Percentiles rank a stretch among this genome's conserved stretches.
These are phyloP conservation scores for Acanthochromis polyacanthus DNA, from an alignment of 2,113 vertebrate genomes.

Conservation along the genomic window DNA sequence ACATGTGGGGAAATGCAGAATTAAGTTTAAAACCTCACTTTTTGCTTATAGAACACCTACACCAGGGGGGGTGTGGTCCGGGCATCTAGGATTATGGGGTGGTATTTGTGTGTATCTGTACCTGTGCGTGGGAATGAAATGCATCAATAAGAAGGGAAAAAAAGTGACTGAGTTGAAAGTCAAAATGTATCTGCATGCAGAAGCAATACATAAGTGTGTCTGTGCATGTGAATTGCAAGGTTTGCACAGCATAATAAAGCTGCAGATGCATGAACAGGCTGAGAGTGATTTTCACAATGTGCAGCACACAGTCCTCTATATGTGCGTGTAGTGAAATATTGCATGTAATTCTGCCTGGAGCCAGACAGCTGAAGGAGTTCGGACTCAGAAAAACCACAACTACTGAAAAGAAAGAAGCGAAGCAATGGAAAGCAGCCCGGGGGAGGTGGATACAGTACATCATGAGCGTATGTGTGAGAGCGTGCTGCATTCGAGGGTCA, in stretches of 20 bases:
- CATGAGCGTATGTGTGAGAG: slow-evolving; percentile 2
- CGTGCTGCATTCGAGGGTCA: slow-evolving; percentile 32
- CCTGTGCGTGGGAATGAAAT: slow-evolving; percentile 1
- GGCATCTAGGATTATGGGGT: too few species aligned
- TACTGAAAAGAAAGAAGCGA: slow-evolving; percentile 10
- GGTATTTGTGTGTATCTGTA: background rate
- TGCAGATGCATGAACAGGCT: background rate
- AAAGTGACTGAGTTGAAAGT: background rate
- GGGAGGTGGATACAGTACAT: slow-evolving; percentile 13
- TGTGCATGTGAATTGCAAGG: slow-evolving; percentile 18
- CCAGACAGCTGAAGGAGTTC: slow-evolving; percentile 42
- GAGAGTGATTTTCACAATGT: background rate
- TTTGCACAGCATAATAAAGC: slow-evolving; percentile 25
- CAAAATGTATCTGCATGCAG: background rate
- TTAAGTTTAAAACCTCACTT: too few species aligned
- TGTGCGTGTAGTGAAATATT: slow-evolving; percentile 10
- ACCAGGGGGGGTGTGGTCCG: too few species aligned
- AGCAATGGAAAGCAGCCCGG: slow-evolving; percentile 29
- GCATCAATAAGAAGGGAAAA: background rate
- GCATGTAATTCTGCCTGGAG: slow-evolving; percentile 55
- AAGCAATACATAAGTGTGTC: background rate
- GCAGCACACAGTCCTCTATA: background rate
- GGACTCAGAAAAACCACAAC: slow-evolving; percentile 39
- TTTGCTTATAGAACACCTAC: background rate
- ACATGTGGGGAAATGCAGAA: too few species aligned